Conservation (phyloP, 2,888 invertebrate species). For the Scotopteryx bipunctaria region DNA sequence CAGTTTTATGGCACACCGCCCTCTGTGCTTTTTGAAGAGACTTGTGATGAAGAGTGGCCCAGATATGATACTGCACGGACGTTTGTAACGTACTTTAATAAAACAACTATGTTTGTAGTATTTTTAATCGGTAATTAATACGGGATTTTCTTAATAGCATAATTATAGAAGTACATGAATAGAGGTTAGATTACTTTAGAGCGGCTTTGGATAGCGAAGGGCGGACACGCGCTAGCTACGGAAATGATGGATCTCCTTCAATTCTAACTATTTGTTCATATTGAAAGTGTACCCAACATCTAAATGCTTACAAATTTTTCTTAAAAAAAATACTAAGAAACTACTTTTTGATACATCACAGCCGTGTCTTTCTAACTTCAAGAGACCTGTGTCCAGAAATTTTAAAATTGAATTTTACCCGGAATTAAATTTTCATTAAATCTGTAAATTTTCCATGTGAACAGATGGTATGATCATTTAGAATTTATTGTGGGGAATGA, state of each 20-base stretch:
- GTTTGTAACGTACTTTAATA: constrained; percentile 19
- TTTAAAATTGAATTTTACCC: no score
- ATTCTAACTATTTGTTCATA: constrained; percentile 49
- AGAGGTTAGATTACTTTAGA: constrained; percentile 45
- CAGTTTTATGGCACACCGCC: background rate
- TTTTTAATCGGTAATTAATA: constrained; percentile 34
- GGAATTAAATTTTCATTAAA: background rate
- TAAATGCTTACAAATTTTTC: background rate
- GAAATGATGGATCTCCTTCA: constrained; percentile 63
- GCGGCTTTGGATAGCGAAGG: constrained; percentile 42
- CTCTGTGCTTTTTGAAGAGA: constrained; percentile 1
- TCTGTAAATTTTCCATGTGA: constrained; percentile 12
- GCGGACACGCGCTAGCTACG: constrained; percentile 41
- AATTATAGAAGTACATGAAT: constrained; percentile 73
- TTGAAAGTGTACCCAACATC: constrained; percentile 16
- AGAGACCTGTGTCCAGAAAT: no score
- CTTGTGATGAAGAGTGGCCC: constrained; percentile 14
- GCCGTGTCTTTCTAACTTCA: background rate
- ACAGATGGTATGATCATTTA: constrained; percentile 33
- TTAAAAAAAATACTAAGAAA: background rate
- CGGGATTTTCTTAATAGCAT: constrained; percentile 62
- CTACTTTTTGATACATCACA: background rate
- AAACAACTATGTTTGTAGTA: constrained; percentile 29
- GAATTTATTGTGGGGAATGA: constrained; percentile 51
- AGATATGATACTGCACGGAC: constrained; percentile 20